These are phyloP conservation scores for Diuraphis noxia DNA, from an alignment of 1,140 invertebrate genomes.

Conservation along the genomic window DNA sequence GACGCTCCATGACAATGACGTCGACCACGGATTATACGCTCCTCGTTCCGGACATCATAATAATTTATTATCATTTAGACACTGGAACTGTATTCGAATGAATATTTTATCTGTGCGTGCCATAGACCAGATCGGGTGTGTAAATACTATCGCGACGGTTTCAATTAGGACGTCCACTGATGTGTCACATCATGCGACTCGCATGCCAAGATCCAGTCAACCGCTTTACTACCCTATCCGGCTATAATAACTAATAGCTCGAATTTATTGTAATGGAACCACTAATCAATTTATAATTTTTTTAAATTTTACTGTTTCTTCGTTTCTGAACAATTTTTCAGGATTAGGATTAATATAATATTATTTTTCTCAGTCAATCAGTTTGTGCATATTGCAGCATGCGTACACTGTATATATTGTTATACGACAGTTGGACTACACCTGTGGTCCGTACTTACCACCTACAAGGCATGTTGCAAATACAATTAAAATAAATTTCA, in stretches of 20 bases:
- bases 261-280: neutral
- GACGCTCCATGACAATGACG: neutral
- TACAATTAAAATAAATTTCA: slow-evolving; percentile 6
- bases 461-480: neutral
- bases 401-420: neutral
- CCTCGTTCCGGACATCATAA: neutral
- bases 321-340: neutral
- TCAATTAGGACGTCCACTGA: neutral
- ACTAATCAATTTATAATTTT: neutral
- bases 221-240: neutral
- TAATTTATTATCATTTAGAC: no score
- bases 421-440: neutral
- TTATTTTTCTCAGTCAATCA: neutral
- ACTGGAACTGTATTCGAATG: neutral
- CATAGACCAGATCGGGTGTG: neutral
- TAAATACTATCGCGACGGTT: neutral
- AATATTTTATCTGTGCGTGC: neutral
- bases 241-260: neutral
- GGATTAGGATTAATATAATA: neutral
- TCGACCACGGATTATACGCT: neutral
- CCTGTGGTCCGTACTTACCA: neutral
- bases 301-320: neutral
- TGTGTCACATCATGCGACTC: neutral
- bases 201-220: neutral
- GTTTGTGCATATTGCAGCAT: neutral